Conservation (phyloP, 2,797 vertebrate species). For the Ambastaia sidthimunki region DNA sequence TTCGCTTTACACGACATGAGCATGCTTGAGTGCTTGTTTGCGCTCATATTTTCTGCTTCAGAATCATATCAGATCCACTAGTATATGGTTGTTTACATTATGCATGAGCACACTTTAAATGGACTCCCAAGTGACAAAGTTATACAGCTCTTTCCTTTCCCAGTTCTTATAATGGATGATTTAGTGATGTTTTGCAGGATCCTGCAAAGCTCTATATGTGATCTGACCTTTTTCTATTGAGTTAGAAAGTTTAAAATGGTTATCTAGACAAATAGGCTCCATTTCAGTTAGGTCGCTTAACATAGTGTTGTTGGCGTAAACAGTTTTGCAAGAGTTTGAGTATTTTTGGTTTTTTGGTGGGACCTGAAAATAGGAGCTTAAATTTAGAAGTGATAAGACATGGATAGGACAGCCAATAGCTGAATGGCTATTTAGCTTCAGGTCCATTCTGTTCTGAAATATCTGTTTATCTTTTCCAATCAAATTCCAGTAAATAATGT, state of each 20-base stretch:
- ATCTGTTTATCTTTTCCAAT: too few species aligned
- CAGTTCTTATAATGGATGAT: conserved; percentile 15
- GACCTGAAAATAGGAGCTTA: neutral
- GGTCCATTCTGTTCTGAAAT: too few species aligned
- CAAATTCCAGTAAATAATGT: too few species aligned
- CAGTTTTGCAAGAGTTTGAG: neutral
- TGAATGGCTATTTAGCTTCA: too few species aligned
- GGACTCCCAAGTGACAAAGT: neutral
- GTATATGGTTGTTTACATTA: conserved; percentile 27
- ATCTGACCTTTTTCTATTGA: conserved; percentile 8
- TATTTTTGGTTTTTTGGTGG: neutral
- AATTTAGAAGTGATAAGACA: too few species aligned
- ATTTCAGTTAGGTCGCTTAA: neutral
- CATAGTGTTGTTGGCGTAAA: neutral
- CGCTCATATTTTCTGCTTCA: neutral
- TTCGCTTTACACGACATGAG: conserved; percentile 38
- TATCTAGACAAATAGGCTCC: neutral
- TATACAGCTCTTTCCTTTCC: conserved; percentile 7
- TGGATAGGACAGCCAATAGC: too few species aligned
- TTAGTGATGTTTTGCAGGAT: conserved; percentile 28
- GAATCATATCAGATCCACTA: conserved; percentile 11
- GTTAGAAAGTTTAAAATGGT: neutral
- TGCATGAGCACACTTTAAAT: conserved; percentile 23
- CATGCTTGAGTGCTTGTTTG: neutral
- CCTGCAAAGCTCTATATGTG: conserved; percentile 9